Base-by-base conservation (phyloP, 2,888 invertebrate genomes). In the Ctenicera cuprea region DNA sequence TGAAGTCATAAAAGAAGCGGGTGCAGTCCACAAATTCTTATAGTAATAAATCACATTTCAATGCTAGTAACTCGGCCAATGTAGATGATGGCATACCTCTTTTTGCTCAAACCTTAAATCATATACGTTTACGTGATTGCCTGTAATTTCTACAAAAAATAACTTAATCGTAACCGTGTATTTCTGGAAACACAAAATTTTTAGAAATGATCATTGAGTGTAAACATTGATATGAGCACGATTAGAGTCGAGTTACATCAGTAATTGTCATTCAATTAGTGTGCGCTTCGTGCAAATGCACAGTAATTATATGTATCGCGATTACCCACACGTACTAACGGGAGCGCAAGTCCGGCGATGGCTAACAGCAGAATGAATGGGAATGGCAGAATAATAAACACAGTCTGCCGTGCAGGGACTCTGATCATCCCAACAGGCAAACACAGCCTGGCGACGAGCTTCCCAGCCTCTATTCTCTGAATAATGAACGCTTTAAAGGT, bases 311-410 rank as follows among this genome's bases (percentile, higher is more conserved):
- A 50, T 66, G 65, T 61, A 57, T 66, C 50, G 54, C 48, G 30
- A 73, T 73, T 61, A 62, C 52, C 18, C 43, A 73, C 62, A 68
- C 61, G 70, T 71, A 57, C 38, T 54, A 38, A 63, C 50, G 30
- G 61, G 50, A 48, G 18, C 61, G 52, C 66, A 69, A 73, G 70
- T 71, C 62, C 64, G 30, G 52, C 69, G 52, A 22, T 20, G 45
- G 26, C 45, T 37, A 62, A 61, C 62, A 65, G 62, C 30, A 52
- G n/a, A 57, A 62, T 71, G 61, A 71, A 74, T 74, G 70, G 61
- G 48, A 74, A 66, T 62, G 71, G 66, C 66, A 61, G 70, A 38
- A 74, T 74, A 74, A 74, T 71, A 74, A 74, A 74, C 74, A 62
- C 43, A 52, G 52, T 62, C 54, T 52, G 64, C 45, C 65, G 65